Conservation (phyloP, 2,797 vertebrate species). For the Pipistrellus pipistrellus region DNA sequence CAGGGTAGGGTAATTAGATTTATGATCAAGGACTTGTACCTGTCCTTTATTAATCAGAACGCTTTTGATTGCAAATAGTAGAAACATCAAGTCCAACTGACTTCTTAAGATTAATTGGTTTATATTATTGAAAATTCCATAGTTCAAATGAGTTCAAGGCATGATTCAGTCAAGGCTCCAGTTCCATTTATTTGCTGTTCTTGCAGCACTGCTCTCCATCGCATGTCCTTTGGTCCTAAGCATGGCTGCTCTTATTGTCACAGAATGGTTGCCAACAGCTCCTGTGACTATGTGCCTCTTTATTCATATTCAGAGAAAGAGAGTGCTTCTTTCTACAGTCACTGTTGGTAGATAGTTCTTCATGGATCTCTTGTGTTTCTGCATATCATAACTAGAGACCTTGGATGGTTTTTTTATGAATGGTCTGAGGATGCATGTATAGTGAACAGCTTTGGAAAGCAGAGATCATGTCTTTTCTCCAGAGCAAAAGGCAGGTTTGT, state of each 20-base stretch:
- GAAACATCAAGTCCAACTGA: background rate
- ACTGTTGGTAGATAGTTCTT: constrained; percentile 14
- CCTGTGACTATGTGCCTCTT: background rate
- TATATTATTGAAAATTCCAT: constrained; percentile 7
- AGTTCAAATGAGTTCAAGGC: constrained; percentile 14
- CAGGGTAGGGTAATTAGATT: background rate
- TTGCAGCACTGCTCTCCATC: background rate
- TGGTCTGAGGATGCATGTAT: background rate
- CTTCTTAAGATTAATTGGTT: constrained; percentile 20
- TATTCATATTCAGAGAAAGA: background rate
- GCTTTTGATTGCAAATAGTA: constrained; percentile 34
- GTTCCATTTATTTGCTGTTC: constrained; percentile 8
- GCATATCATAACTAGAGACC: background rate
- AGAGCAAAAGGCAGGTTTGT: constrained; percentile 14
- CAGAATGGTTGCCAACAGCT: background rate
- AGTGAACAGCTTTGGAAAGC: constrained; percentile 27
- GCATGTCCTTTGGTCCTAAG: background rate
- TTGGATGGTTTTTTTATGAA: constrained; percentile 16
- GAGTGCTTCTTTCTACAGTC: background rate
- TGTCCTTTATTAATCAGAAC: background rate
- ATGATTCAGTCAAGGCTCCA: background rate
- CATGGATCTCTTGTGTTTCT: background rate
- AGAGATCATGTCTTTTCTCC: background rate
- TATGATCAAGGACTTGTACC: background rate
- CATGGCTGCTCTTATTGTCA: background rate